phyloP scores from a whole-genome alignment of 1,140 invertebrate species.

The Mamestra configurata region DNA sequence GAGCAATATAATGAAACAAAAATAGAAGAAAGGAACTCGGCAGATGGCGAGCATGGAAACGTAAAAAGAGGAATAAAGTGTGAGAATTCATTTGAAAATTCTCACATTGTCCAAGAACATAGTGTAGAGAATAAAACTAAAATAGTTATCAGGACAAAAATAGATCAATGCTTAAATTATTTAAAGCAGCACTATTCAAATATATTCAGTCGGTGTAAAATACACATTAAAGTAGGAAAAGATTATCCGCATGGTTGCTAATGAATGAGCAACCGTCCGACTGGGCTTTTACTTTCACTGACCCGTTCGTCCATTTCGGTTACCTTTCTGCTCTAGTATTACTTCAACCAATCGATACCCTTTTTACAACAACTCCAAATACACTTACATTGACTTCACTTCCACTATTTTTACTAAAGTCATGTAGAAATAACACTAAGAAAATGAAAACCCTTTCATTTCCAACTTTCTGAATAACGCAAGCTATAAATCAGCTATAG shows the following conservation, averaged over 20 bases:
- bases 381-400: background rate
- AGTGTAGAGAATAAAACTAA: no score
- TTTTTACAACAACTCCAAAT: background rate
- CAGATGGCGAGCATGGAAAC: background rate
- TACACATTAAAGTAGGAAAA: background rate
- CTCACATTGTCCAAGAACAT: no score
- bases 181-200: no score
- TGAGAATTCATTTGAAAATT: no score
- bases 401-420: background rate
- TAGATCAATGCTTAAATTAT: background rate
- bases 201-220: background rate
- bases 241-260: background rate
- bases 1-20: background rate
- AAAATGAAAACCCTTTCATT: conserved; percentile 19
- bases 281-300: background rate
- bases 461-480: conserved; percentile 12
- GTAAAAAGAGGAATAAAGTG: background rate
- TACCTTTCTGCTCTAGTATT: background rate
- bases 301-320: background rate
- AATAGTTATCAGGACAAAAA: background rate
- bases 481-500: conserved; percentile 2
- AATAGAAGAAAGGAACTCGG: background rate
- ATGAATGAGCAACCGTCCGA: background rate
- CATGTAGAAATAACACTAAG: background rate
- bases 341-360: background rate